Conservation (phyloP, 2,113 vertebrate species). For the Cnemophilus loriae region DNA sequence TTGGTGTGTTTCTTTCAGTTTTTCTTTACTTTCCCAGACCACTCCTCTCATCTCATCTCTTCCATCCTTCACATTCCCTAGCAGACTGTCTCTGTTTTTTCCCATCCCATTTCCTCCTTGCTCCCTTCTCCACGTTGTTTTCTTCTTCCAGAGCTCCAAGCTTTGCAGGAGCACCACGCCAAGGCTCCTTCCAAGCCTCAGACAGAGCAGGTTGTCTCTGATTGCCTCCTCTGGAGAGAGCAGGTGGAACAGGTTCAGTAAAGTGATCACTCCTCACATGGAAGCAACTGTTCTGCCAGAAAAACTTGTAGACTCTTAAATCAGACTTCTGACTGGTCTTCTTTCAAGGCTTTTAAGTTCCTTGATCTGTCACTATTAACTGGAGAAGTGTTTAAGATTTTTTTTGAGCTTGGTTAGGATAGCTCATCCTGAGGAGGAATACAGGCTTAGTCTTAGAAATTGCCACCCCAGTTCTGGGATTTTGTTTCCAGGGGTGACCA, state of each 20-base stretch:
- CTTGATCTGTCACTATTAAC: background rate
- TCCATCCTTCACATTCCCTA: background rate
- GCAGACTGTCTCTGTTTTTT: background rate
- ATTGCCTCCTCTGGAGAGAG: background rate
- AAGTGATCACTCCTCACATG: background rate
- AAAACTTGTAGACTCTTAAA: background rate
- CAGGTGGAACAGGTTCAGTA: constrained; percentile 38
- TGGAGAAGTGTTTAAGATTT: background rate
- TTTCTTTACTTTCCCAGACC: background rate
- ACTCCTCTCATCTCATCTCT: background rate
- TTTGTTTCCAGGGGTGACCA: background rate
- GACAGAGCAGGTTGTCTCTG: background rate
- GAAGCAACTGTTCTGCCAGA: background rate
- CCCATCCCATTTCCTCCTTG: background rate
- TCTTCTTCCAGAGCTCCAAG: background rate
- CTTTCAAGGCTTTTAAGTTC: background rate
- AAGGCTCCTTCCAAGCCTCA: background rate
- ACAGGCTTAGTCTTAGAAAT: background rate
- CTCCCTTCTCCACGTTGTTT: background rate
- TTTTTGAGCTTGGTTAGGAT: background rate
- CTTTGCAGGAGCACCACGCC: background rate
- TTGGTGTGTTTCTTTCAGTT: background rate
- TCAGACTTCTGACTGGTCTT: background rate
- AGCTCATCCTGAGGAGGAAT: background rate
- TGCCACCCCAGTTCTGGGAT: background rate